Conservation (phyloP, 2,888 invertebrate genomes). For the Heteromyza rotundicornis region DNA sequence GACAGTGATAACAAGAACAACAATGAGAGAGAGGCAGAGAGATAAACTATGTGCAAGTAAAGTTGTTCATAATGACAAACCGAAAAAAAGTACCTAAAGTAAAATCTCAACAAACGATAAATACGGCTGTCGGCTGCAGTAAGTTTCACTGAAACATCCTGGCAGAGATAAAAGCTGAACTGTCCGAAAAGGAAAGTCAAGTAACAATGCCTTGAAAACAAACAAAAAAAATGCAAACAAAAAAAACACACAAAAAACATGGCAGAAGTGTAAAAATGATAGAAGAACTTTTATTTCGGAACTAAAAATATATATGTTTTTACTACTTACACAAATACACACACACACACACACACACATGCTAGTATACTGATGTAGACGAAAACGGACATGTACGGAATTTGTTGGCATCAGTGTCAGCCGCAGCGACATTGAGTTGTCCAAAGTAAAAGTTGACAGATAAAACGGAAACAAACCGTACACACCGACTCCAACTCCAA, state of each 20-base stretch:
- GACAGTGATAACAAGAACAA: not conserved
- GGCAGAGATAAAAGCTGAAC: not conserved
- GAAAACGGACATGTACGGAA: not conserved
- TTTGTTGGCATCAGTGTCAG: slow-evolving; percentile 22
- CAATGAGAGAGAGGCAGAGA: slow-evolving; percentile 11
- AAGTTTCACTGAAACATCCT: slow-evolving; percentile 1
- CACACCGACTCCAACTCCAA: slow-evolving; percentile 7
- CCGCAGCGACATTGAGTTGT: slow-evolving; percentile 17
- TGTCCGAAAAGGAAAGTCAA: not conserved
- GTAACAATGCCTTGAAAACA: no score
- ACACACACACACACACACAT: slow-evolving; percentile 35
- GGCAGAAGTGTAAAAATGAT: slow-evolving; percentile 18
- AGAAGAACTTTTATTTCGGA: slow-evolving; percentile 23
- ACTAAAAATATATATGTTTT: not conserved
- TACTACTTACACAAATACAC: slow-evolving; percentile 28
- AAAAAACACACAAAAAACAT: slow-evolving; percentile 4
- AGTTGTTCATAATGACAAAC: slow-evolving; percentile 22
- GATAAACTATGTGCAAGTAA: slow-evolving; percentile 20
- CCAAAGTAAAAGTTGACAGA: slow-evolving; percentile 37
- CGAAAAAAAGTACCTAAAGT: slow-evolving; percentile 2
- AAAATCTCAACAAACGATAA: slow-evolving; percentile 15
- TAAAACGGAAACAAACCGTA: slow-evolving; percentile 31
- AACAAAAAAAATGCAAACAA: slow-evolving; percentile 2
- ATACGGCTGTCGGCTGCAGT: slow-evolving; percentile 16
- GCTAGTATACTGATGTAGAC: slow-evolving; percentile 8